Base-by-base conservation (phyloP, 1,140 invertebrate species). In the Papilio xuthus region DNA sequence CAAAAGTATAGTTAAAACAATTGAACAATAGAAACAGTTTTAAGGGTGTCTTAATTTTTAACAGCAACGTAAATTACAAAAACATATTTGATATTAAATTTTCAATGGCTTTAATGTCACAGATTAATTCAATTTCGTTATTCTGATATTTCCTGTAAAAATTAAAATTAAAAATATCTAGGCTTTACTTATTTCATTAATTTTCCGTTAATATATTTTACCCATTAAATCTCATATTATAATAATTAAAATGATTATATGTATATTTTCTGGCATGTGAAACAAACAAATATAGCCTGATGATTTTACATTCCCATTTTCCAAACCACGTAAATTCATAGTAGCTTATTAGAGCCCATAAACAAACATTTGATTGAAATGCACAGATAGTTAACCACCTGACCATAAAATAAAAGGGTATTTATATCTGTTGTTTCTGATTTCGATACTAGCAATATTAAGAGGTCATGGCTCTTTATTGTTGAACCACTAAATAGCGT, bases 391-490 rank as follows among this genome's bases (percentile, higher is more conserved):
- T 23, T 28, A 12, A 63, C 26, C 7, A 10, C 23, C 23, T 60
- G n/a, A 10, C 23, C 8, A 3, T 26, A 13, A 60, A 60, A 12
- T 12, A 28, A n/a, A n/a, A n/a, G n/a, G n/a, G n/a, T n/a, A n/a
- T n/a, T n/a, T 12, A 26, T 26, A 60, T 15, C 2, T 53, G 7
- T n/a, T 53, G 18, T 53, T 53, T 18, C 18, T 67, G 32, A 7
- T 67, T 6, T 67, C 26, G 26, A 67, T 23, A 18, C 4, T 15
- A 32, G 23, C 23, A 4, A 67, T 28, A 67, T 67, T 60, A 67
- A 67, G 60, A 67, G 60, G 26, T 32, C 60, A 67, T 1, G 60
- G 60, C 26, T 67, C 26, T 67, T 1, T 67, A 67, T 67, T 67
- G 26, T 67, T 28, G 1, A 32, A 28, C 60, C 26, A 15, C 26